Evolutionary conservation across 2,113 vertebrate genomes (phyloP), one percentile per base, ranked within the genome.

Genomic region (Equus quagga): DNA sequence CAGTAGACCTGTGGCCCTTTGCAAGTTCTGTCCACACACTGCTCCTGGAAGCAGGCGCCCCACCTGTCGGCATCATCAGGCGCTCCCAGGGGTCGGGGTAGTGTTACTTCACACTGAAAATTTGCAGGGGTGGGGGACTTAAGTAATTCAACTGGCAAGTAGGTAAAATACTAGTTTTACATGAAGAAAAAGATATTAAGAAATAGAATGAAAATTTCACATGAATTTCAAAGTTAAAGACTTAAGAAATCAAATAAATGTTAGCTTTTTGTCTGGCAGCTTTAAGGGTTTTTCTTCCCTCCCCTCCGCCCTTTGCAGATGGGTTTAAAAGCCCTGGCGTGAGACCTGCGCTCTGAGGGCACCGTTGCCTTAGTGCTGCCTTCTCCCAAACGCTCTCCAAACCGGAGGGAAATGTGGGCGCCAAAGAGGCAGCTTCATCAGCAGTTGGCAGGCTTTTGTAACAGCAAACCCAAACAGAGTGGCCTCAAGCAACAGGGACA

Each of bases 211-310:
- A 86, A 86, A 82, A 58, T 79, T 51, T 83, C 67, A 51, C 56
- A 13, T 46, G 84, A 80, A 80, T 90, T 80, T 92, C 70, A 75
- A 90, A 95, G n/a, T 51, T 51, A 60, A 94, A 78, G 78, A 72
- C 3, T 31, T 19, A 62, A 23, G 65, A 92, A 73, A 10, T 75
- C 79, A 87, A 90, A 46, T 54, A 36, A 33, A 64, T 64, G 36
- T 64, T 21, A n/a, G 46, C 44, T 51, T 15, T 69, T 24, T 3
- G 65, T 13, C 33, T 33, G 11, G 26, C 21, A 49, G 24, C 49
- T 69, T 78, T 26, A 28, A 56, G 51, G 13, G 13, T 18, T 56
- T 8, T 9, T 23, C 31, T 58, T 60, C 10, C 7, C 17, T n/a
- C 24, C 18, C 46, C 33, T 33, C 18, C 7, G 8, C 58, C 6